phyloP scores from a whole-genome alignment of 2,797 vertebrate genomes.

The Adrianichthys oophorus region DNA sequence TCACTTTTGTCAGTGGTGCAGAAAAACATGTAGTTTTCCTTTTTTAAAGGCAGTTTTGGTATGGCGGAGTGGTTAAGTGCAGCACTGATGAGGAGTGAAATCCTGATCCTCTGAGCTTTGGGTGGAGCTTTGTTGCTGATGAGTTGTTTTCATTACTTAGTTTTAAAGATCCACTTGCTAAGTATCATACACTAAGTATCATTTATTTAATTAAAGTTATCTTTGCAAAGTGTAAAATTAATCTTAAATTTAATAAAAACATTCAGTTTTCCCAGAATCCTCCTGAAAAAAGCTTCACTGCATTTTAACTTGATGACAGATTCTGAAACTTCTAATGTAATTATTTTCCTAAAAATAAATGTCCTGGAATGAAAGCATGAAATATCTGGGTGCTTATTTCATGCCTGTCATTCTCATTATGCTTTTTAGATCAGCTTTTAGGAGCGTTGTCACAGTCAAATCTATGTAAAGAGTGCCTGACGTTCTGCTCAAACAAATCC shows the following conservation, averaged over 20 bases:
- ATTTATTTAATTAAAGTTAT: constrained; percentile 27
- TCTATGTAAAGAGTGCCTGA: too few species aligned
- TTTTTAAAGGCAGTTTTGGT: constrained; percentile 50
- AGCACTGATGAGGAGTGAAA: constrained; percentile 32
- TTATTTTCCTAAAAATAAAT: not conserved
- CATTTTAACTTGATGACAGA: constrained; percentile 56
- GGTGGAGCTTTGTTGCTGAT: constrained; percentile 31
- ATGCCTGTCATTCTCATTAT: constrained; percentile 18
- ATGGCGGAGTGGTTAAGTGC: constrained; percentile 37
- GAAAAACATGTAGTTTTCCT: constrained; percentile 39
- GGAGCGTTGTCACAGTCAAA: too few species aligned
- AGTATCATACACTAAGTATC: constrained; percentile 51
- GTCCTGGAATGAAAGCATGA: constrained; percentile 28
- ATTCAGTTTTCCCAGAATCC: constrained; percentile 19
- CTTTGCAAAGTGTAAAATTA: constrained; percentile 4
- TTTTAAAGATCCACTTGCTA: constrained; percentile 16
- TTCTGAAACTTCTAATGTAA: constrained; percentile 45
- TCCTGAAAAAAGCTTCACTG: constrained; percentile 33
- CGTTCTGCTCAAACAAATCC: too few species aligned
- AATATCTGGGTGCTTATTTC: constrained; percentile 31
- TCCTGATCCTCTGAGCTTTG: constrained; percentile 24
- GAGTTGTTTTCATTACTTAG: constrained; percentile 28
- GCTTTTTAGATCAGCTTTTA: too few species aligned
- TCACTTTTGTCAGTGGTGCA: constrained; percentile 49
- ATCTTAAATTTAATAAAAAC: not conserved